Evolutionary conservation across 2,797 vertebrate genomes (phyloP).

Genomic region (Gallinago nigripennis): DNA sequence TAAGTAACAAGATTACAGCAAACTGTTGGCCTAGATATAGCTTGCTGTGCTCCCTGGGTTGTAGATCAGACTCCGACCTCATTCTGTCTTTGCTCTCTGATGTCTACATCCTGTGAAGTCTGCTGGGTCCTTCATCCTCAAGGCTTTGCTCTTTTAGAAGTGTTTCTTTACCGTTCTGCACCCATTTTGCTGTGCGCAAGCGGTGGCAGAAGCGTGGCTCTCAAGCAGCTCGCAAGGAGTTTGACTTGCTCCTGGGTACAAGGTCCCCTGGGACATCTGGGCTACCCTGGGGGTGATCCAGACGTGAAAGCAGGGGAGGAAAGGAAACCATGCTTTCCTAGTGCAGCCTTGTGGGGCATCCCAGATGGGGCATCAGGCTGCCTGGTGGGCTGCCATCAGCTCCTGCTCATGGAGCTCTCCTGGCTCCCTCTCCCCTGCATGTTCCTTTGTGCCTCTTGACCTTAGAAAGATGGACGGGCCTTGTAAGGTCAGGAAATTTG

Average conservation of each 20-base stretch:
- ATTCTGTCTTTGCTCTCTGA: slow-evolving; percentile 7
- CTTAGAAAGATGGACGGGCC: not conserved
- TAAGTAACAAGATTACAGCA: not conserved
- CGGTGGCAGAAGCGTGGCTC: not conserved
- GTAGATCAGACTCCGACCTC: not conserved
- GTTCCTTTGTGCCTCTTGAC: not conserved
- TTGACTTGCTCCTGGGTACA: not conserved
- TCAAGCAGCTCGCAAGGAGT: not conserved
- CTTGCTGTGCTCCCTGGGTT: not conserved
- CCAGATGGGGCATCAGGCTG: fast-evolving
- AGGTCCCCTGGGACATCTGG: fast-evolving
- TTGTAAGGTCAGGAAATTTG: not conserved
- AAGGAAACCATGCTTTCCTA: not conserved
- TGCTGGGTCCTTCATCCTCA: not conserved
- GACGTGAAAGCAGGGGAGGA: not conserved
- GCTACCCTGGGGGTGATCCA: not conserved
- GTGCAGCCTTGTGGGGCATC: not conserved
- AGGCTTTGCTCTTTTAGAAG: not conserved
- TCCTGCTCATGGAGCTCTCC: not conserved
- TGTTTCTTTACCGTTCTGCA: not conserved
- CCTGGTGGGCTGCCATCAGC: not conserved
- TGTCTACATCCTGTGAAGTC: not conserved
- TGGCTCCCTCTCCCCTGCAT: not conserved
- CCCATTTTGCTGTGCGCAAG: fast-evolving
- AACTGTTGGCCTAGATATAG: not conserved